Evolutionary conservation across 2,888 invertebrate genomes (phyloP).

Genomic region (Chirona hameri): DNA sequence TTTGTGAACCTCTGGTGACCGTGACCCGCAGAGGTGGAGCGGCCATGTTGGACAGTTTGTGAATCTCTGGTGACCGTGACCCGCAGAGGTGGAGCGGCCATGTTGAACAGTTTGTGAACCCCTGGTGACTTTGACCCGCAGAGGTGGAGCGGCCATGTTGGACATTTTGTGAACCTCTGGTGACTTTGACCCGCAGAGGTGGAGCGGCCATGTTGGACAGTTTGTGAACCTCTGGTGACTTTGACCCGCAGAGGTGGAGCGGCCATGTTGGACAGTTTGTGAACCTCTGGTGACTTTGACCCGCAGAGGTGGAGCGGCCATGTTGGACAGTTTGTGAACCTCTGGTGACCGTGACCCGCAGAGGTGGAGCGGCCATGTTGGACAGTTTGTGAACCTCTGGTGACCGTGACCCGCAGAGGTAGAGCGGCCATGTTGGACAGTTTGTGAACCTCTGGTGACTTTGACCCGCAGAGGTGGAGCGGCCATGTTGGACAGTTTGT

Average conservation of each 20-base stretch:
- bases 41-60: background rate
- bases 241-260: background rate
- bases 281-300: background rate
- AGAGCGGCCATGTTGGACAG: background rate
- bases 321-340: background rate
- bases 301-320: background rate
- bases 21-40: background rate
- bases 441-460: background rate
- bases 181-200: background rate
- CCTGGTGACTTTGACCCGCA: background rate
- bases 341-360: too few species aligned
- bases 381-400: too few species aligned
- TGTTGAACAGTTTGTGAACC: background rate
- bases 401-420: background rate
- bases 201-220: too few species aligned
- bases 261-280: background rate
- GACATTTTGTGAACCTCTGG: conserved; percentile 45
- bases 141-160: conserved; percentile 59
- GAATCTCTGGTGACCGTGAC: background rate
- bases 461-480: background rate
- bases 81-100: background rate
- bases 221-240: too few species aligned
- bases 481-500: background rate
- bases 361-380: too few species aligned
- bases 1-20: too few species aligned